Base-by-base conservation (phyloP, 1,140 invertebrate genomes). In the Chrysomallon squamiferum region DNA sequence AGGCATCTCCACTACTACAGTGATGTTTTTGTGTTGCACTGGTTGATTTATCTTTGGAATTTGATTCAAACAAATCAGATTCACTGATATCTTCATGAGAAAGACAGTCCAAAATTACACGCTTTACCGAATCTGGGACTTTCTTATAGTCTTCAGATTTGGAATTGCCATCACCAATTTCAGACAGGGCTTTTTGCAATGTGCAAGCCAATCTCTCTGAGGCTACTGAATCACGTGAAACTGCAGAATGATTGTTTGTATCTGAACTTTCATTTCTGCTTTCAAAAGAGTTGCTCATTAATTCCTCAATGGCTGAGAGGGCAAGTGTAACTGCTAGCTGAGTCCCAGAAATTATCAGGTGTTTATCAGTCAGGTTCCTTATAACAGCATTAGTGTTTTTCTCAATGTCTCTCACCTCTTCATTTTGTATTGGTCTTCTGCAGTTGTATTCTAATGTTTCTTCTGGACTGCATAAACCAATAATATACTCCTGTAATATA, bases 271-370 rank as follows among this genome's bases (percentile, higher is more conserved):
- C 35, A n/a, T 47, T n/a, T 38, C 52, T 35, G 9, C 54, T 47
- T 32, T 57, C 38, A 6, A 49, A 9, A 50, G 30, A 27, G 52
- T 32, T 30, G 25, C 54, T 49, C 56, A 45, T 43, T 22, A 72
- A 33, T 45, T 75, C 73, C 63, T 77, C 78, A 33, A 80, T 50
- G 33, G 70, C 57, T 20, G 78, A 78, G 35, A 77, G 65, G 25
- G 78, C 78, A 27, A 80, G 62, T 20, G 71, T 78, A 13, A 80
- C 76, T 13, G 76, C 67, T 11, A 76, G 47, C 22, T 76, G 72
- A 30, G 74, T 58, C 5, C 78, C 78, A 52, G 54, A 56, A 33
- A 80, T 77, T 57, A 63, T 58, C 43, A 80, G 29, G 18, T 33
- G 63, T 29, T 68, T 63, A 41, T 64, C 29, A 20, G 65, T 58